phyloP scores from a whole-genome alignment of 2,888 invertebrate genomes.

The Lottia gigantea region DNA sequence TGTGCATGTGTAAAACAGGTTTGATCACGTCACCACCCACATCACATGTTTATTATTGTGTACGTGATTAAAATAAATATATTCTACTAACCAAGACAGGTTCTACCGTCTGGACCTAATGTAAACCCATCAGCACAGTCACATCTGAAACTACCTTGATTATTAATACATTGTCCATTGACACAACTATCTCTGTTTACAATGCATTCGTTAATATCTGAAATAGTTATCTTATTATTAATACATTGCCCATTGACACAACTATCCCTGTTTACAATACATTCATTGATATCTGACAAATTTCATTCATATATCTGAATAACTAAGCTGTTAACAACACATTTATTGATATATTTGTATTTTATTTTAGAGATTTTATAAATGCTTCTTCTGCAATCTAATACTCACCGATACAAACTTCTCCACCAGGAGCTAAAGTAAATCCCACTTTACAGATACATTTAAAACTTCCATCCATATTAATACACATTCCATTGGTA shows the following conservation, averaged over 20 bases:
- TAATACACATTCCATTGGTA: slow-evolving; percentile 84
- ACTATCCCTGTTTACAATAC: slow-evolving; percentile 75
- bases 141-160: slow-evolving; percentile 85
- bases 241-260: slow-evolving; percentile 84
- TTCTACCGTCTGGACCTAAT: slow-evolving; percentile 82
- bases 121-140: slow-evolving; percentile 86
- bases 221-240: slow-evolving; percentile 84
- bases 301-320: slow-evolving; percentile 13
- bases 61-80: too few relatives aligned
- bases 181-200: slow-evolving; percentile 78
- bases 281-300: slow-evolving; percentile 82
- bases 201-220: slow-evolving; percentile 84
- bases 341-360: too few relatives aligned
- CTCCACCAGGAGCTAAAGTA: slow-evolving; percentile 78
- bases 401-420: slow-evolving; percentile 78
- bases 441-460: slow-evolving; percentile 86
- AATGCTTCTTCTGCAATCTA: too few relatives aligned
- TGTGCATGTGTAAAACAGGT: too few relatives aligned
- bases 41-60: too few relatives aligned
- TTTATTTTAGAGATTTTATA: too few relatives aligned
- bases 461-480: slow-evolving; percentile 85
- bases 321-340: too few relatives aligned
- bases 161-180: slow-evolving; percentile 83
- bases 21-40: too few relatives aligned
- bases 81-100: slow-evolving; percentile 76